Conservation (phyloP, 1,140 invertebrate genomes). For the silkworm (Bombyx mori) region ASM3026992v2 NC_085119.1:7102001-7102500, state of each 20-base stretch:
- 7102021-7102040: constrained; percentile 81
- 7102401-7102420: constrained; percentile 90
- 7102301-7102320: constrained; percentile 78
- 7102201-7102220: constrained; percentile 85
- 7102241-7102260: constrained; percentile 82
- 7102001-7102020: constrained; percentile 87
- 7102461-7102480: constrained; percentile 95
- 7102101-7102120: constrained; percentile 90
- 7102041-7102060: constrained; percentile 75
- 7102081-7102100: constrained; percentile 90
- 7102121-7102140: constrained; percentile 83
- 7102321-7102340: constrained; percentile 84
- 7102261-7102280: constrained; percentile 81
- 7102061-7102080: constrained; percentile 79
- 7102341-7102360: constrained; percentile 86
- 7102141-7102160: constrained; percentile 75
- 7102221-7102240: constrained; percentile 81
- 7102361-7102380: constrained; percentile 87
- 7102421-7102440: constrained; percentile 95
- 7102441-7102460: constrained; percentile 94
- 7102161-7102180: constrained; percentile 90
- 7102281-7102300: constrained; percentile 75
- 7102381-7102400: constrained; percentile 93
- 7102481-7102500: constrained; percentile 96
- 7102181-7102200: constrained; percentile 94